Percentiles rank a stretch among this genome's conserved stretches.
Evolutionary conservation across 2,113 vertebrate genomes (phyloP).

Genomic region (Grallaria varia): DNA sequence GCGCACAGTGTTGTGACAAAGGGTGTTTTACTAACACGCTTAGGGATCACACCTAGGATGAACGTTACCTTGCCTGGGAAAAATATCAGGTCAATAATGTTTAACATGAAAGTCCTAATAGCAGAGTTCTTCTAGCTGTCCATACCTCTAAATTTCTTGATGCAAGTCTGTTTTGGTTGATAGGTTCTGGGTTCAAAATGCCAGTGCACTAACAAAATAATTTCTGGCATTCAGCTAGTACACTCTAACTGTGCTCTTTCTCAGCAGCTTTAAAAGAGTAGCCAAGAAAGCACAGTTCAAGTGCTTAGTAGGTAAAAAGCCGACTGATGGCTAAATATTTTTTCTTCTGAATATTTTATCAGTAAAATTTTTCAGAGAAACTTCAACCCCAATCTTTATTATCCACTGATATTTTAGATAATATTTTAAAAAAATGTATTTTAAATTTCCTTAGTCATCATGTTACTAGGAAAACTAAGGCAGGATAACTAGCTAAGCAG

Average conservation of each 20-base stretch:
- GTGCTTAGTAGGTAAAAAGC: not conserved
- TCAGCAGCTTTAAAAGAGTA: slow-evolving; percentile 3
- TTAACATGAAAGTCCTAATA: not conserved
- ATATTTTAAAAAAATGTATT: not conserved
- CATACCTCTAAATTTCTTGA: not conserved
- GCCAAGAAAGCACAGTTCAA: not conserved
- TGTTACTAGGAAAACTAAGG: not conserved
- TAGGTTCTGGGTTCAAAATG: not conserved
- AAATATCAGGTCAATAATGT: not conserved
- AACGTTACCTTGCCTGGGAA: not conserved
- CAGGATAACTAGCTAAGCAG: not conserved
- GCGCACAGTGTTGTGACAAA: not conserved
- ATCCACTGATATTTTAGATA: not conserved
- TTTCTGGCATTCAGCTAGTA: not conserved
- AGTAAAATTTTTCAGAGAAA: not conserved
- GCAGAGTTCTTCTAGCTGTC: not conserved
- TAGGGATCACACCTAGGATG: not conserved
- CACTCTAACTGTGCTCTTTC: not conserved
- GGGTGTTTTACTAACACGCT: not conserved
- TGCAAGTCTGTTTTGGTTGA: not conserved
- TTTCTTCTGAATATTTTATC: not conserved
- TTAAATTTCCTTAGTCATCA: not conserved
- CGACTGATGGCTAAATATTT: not conserved
- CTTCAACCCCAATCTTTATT: not conserved
- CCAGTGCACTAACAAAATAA: not conserved